Evolutionary conservation across 2,797 vertebrate genomes (phyloP).

Genomic region (Melanotaenia nigrans): DNA sequence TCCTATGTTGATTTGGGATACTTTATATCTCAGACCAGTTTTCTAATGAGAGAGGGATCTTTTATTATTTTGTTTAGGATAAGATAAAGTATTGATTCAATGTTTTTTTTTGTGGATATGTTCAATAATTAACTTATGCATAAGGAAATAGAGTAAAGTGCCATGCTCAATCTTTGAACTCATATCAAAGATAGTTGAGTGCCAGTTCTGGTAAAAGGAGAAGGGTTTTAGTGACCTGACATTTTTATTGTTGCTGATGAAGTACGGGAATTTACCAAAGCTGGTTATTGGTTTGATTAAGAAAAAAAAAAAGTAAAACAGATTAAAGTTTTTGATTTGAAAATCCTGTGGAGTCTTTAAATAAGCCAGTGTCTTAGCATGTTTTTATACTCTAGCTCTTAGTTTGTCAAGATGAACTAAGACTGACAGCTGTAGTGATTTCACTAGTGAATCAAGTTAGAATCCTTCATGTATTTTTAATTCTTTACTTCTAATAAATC

Average conservation of each 20-base stretch:
- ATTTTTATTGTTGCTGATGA: not conserved
- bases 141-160: not conserved
- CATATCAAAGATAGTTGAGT: too few relatives aligned
- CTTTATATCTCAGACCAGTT: too few relatives aligned
- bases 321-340: not conserved
- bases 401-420: not conserved
- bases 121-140: not conserved
- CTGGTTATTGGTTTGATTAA: not conserved
- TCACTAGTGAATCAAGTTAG: too few relatives aligned
- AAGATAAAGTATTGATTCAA: too few relatives aligned
- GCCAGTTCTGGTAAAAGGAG: too few relatives aligned
- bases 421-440: too few relatives aligned
- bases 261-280: not conserved
- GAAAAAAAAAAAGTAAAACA: not conserved
- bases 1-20: too few relatives aligned
- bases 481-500: not conserved
- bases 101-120: not conserved
- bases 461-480: not conserved
- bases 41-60: too few relatives aligned
- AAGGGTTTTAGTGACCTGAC: not conserved
- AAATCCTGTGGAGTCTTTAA: not conserved
- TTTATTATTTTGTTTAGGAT: too few relatives aligned
- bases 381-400: constrained; percentile 12
- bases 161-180: too few relatives aligned
- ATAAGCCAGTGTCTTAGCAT: not conserved